These are phyloP conservation scores for Babylonia areolata DNA, from an alignment of 1,140 invertebrate genomes.

Conservation along the genomic window DNA sequence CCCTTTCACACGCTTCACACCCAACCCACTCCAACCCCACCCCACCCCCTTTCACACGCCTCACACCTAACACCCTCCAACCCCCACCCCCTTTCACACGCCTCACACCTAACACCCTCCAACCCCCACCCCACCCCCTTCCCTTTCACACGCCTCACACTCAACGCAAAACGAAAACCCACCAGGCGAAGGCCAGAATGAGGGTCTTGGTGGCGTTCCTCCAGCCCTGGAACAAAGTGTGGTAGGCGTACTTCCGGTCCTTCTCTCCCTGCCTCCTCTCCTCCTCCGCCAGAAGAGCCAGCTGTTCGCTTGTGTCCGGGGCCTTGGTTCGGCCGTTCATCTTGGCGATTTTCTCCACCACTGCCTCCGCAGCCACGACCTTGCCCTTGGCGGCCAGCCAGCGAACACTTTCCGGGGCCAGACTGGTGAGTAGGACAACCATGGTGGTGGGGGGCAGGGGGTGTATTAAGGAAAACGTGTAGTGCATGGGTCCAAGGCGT, in stretches of 20 bases:
- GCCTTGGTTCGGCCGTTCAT: background rate
- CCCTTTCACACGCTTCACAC: too few species aligned
- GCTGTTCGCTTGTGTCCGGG: background rate
- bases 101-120: too few species aligned
- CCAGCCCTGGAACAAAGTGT: background rate
- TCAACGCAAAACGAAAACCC: too few species aligned
- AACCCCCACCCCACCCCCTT: too few species aligned
- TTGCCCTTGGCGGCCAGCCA: constrained; percentile 57
- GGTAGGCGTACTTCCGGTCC: background rate
- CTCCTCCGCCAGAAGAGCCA: background rate
- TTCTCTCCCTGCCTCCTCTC: background rate
- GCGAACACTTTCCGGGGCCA: constrained; percentile 62
- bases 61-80: too few species aligned
- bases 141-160: too few species aligned
- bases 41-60: too few species aligned
- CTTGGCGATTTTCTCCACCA: constrained; percentile 54
- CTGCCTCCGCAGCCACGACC: constrained; percentile 56
- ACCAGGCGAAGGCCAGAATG: background rate
- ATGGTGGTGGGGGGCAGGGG: too few species aligned
- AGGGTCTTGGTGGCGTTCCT: background rate
- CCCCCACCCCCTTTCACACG: too few species aligned
- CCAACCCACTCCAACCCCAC: too few species aligned
- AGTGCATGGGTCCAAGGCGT: too few species aligned
- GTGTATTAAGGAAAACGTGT: too few species aligned
- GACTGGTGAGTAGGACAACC: constrained; percentile 45